Conservation (phyloP, 2,888 invertebrate species). For the Hypsopygia costalis region DNA sequence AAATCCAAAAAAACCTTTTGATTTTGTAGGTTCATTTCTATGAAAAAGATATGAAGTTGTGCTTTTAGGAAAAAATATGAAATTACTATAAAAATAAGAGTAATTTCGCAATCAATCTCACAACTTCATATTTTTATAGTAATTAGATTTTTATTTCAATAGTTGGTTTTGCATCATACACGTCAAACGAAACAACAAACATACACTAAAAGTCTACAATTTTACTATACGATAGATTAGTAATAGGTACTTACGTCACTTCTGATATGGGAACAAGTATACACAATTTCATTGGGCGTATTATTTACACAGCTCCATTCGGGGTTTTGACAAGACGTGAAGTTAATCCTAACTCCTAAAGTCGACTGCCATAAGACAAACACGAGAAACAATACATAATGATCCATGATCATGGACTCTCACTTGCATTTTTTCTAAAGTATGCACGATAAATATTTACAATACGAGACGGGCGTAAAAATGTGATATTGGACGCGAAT, state of each 20-base stretch:
- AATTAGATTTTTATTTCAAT: too few species aligned
- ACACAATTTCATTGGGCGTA: constrained; percentile 50
- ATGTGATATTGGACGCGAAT: constrained; percentile 41
- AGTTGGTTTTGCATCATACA: too few species aligned
- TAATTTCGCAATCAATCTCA: too few species aligned
- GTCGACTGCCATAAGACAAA: constrained; percentile 28
- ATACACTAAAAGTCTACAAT: too few species aligned
- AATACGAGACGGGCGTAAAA: constrained; percentile 33
- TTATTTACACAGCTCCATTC: constrained; percentile 69
- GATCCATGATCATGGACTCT: constrained; percentile 29
- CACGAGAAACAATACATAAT: constrained; percentile 20
- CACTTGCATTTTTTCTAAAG: constrained; percentile 22
- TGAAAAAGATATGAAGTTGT: too few species aligned
- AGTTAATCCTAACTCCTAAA: constrained; percentile 54
- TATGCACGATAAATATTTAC: constrained; percentile 6
- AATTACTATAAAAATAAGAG: too few species aligned
- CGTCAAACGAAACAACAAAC: too few species aligned
- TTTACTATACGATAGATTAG: too few species aligned
- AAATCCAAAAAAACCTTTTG: too few species aligned
- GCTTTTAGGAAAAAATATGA: too few species aligned
- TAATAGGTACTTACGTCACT: constrained; percentile 52
- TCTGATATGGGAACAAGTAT: constrained; percentile 44
- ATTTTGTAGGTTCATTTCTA: too few species aligned
- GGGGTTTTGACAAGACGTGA: constrained; percentile 57
- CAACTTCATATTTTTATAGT: too few species aligned